phyloP scores from a whole-genome alignment of 2,113 vertebrate species.

The Ondatra zibethicus region DNA sequence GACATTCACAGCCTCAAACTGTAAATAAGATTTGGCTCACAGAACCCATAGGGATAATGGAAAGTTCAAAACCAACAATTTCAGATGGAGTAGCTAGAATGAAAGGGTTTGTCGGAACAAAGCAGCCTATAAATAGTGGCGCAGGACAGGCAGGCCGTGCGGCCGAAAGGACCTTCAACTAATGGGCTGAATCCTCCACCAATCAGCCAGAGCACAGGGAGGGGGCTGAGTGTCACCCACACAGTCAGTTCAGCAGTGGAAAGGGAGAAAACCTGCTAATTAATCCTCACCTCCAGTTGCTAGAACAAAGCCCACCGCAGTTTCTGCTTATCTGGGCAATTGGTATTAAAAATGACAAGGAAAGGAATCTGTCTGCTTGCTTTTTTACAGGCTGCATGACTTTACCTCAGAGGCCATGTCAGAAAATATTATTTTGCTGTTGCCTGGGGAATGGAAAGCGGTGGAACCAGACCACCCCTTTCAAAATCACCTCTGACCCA shows the following conservation, averaged over 20 bases:
- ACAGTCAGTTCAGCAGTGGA: background rate
- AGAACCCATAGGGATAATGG: background rate
- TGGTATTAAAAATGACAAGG: conserved; percentile 56
- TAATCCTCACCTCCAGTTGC: conserved; percentile 44
- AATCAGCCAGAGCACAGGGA: conserved; percentile 28
- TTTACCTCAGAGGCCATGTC: conserved; percentile 39
- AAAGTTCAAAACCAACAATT: conserved; percentile 46
- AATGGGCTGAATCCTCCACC: conserved; percentile 47
- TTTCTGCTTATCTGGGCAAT: conserved; percentile 2
- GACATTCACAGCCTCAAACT: conserved; percentile 37
- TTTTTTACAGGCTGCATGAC: background rate
- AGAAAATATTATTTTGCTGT: conserved; percentile 39
- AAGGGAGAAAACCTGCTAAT: conserved; percentile 46
- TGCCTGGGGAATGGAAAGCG: background rate
- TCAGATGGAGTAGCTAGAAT: conserved; percentile 46
- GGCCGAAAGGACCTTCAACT: conserved; percentile 61
- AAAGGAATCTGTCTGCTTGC: background rate
- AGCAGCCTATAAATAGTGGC: conserved; percentile 75
- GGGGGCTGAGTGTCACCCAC: background rate
- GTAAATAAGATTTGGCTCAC: conserved; percentile 45
- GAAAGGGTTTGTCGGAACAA: conserved; percentile 67
- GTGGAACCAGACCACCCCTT: background rate
- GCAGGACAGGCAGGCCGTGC: background rate
- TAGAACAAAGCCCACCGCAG: conserved; percentile 12
- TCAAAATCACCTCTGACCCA: background rate